Base-by-base conservation (phyloP, 1,140 invertebrate species). In the Eueides isabella region DNA sequence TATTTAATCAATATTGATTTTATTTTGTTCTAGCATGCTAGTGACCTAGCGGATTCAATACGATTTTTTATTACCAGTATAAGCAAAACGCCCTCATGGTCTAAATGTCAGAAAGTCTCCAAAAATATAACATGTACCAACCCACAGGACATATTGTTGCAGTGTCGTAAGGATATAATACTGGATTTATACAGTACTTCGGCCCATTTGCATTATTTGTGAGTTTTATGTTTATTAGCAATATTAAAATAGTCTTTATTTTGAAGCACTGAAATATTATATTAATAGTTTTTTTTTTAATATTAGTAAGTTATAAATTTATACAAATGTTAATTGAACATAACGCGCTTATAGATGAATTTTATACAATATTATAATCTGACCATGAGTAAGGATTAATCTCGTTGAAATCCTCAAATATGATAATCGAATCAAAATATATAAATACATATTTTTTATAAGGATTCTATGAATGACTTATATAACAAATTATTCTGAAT, bases 191-290 rank as follows among this genome's bases (percentile, higher is more conserved):
- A 66, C 30, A 65, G 28, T 9, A 87, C 88, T 0, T 85, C 88
- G 1, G 86, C 81, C 0, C 81, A 87, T 70, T 28, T 81, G n/a
- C 74, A 87, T 75, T 90, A 90, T 64, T 23, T 73, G 88, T 88
- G 74, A 86, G 87, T 83, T 28, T 19, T 38, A 12, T 61, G 5
- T 38, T 64, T 35, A 26, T 55, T 44, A 19, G n/a, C n/a, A 44
- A 44, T 19, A 19, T 44, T 14, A 7, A 2, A n/a, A 14, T n/a
- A 0, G 16, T 44, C 7, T 44, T 19, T 44, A 44, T 6, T 9
- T 19, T 44, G 1, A 7, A 19, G 5, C 14, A 5, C 4, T 44
- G 14, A 19, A 44, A 5, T 19, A 44, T 44, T n/a, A 44, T 7
- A 16, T 44, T 44, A n/a, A n/a, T 44, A 12, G 35, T 14, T 16